Base-by-base conservation (phyloP, 2,797 vertebrate genomes). In the Micromesistius poutassou region DNA sequence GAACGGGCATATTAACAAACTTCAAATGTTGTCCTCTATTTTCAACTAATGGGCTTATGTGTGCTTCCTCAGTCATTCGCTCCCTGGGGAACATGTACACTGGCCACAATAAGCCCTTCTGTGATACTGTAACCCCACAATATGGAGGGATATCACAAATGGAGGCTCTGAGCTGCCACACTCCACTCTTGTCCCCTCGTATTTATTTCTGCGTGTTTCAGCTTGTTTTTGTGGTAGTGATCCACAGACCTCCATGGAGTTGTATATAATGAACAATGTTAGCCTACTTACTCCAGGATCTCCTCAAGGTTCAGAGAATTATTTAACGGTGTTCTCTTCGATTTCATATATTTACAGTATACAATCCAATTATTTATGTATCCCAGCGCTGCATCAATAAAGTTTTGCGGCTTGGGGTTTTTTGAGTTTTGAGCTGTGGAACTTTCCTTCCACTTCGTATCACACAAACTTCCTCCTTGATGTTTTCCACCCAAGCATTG, bases 21-120 rank as follows among this genome's bases (percentile, higher is more conserved):
- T 89, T 93, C 89, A 90, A 92, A 93, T 92, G 86, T 89, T 87
- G 91, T 87, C 88, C 85, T 87, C 88, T 86, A 86, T 92, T 94
- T 92, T 93, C 91, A 92, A 92, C 92, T 93, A 94, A 94, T 93
- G 92, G 92, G 93, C 91, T 94, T 94, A 93, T 93, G 94, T 93
- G 90, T 93, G 91, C 92, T 89, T 93, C 89, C 83, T 90, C 92
- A 92, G 90, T 92, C 89, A 87, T 89, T 88, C 89, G 85, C 87
- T 93, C 92, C 91, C 90, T 90, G 88, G 91, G 92, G 90, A 92
- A 93, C 89, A 88, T 88, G 88, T 89, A 83, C 87, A 87, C 87
- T 86, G 83, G 84, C 87, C 91, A 82, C 87, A 85, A 93, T 93
- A 93, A 87, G 89, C 89, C 86, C 87, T 84, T 90, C 87, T 90